Percentiles rank a stretch among this genome's conserved stretches.
These are phyloP conservation scores for Phaenicophaeus curvirostris DNA, from an alignment of 2,797 vertebrate species.

Conservation along the genomic window DNA sequence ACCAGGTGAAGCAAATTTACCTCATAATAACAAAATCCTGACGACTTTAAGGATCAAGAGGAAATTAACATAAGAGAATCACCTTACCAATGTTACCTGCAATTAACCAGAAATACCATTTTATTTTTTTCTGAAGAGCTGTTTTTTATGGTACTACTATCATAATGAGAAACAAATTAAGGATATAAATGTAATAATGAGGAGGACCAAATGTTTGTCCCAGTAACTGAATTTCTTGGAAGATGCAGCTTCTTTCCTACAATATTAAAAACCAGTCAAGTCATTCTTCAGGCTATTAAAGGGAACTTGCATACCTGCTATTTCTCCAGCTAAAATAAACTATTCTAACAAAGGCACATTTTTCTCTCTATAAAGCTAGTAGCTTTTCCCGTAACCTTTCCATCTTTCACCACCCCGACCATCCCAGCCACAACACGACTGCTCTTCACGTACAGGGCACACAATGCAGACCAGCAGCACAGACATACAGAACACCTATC, in stretches of 20 bases:
- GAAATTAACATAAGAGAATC: neutral
- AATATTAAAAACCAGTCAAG: neutral
- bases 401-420: fast-evolving
- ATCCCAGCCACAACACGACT: neutral
- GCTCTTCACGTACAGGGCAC: neutral
- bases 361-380: neutral
- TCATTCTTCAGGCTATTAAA: neutral
- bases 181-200: neutral
- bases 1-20: neutral
- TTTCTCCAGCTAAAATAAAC: neutral
- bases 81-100: neutral
- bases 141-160: neutral
- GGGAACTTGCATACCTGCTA: neutral
- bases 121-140: neutral
- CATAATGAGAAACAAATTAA: neutral
- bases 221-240: neutral
- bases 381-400: neutral
- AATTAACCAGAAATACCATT: neutral
- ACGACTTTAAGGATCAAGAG: neutral
- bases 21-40: neutral
- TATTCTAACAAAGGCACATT: neutral
- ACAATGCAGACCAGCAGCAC: neutral
- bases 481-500: neutral
- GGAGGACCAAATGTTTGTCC: neutral
- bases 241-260: neutral